Conservation (phyloP, 1,140 invertebrate genomes). For the Agraylea sexmaculata region DNA sequence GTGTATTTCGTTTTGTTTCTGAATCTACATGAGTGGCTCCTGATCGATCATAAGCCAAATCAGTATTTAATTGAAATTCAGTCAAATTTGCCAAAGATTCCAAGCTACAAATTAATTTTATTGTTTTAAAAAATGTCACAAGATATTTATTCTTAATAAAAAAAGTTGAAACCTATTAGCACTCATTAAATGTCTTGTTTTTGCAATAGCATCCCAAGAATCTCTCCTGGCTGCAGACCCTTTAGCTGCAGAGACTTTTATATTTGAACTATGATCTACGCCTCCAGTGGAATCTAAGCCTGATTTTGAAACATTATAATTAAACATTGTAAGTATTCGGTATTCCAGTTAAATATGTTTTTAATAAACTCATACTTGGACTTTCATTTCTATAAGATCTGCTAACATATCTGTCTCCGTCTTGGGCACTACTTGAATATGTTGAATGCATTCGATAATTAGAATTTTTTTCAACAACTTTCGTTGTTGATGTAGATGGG, state of each 20-base stretch:
- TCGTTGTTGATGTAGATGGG: conserved; percentile 34
- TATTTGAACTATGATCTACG: conserved; percentile 56
- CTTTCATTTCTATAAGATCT: conserved; percentile 31
- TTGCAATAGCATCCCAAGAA: conserved; percentile 71
- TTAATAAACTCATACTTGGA: conserved; percentile 25
- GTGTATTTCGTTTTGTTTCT: conserved; percentile 46
- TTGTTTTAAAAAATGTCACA: too few species aligned
- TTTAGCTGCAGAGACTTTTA: conserved; percentile 55
- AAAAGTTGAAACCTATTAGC: conserved; percentile 35
- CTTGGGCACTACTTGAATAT: conserved; percentile 29
- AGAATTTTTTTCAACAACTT: conserved; percentile 30
- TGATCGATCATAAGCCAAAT: conserved; percentile 29
- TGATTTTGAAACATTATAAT: conserved; percentile 17
- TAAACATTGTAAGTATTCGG: conserved; percentile 1
- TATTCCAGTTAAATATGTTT: background rate
- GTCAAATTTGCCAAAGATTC: conserved; percentile 56
- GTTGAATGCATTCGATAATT: conserved; percentile 37
- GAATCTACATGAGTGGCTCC: conserved; percentile 34
- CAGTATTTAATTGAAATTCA: conserved; percentile 40
- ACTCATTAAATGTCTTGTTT: conserved; percentile 56
- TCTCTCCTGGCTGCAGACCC: conserved; percentile 50
- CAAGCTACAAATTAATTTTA: conserved; percentile 27
- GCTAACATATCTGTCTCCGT: conserved; percentile 31
- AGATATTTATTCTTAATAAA: too few species aligned
- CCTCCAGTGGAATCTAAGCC: conserved; percentile 38